These are phyloP conservation scores for Troides oblongomaculatus DNA, from an alignment of 2,888 invertebrate species.

Conservation along the genomic window DNA sequence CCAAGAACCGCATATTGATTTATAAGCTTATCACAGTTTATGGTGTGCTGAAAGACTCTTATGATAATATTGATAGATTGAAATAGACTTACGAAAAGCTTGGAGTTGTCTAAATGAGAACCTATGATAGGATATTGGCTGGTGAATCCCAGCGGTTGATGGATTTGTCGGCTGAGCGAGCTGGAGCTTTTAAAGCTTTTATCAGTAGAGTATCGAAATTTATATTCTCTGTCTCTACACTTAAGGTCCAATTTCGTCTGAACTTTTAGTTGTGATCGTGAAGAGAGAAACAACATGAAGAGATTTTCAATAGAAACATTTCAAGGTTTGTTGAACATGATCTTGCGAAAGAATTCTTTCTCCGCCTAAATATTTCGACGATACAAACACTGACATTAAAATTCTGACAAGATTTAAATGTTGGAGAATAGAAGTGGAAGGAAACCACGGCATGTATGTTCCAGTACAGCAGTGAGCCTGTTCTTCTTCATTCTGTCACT, in stretches of 20 bases:
- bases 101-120: not conserved
- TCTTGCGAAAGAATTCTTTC: not conserved
- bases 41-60: too few species aligned
- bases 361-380: too few species aligned
- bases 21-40: too few species aligned
- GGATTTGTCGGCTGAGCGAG: conserved; percentile 2
- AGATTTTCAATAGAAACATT: not conserved
- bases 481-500: too few species aligned
- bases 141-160: not conserved
- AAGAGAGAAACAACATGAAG: not conserved
- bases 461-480: too few species aligned
- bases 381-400: too few species aligned
- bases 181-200: conserved; percentile 5
- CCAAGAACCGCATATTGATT: too few species aligned
- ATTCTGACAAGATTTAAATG: too few species aligned
- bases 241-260: not conserved
- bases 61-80: too few species aligned
- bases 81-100: too few species aligned
- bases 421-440: too few species aligned
- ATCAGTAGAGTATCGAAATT: not conserved
- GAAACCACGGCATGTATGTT: too few species aligned
- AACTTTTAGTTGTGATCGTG: not conserved
- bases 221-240: not conserved
- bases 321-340: conserved; percentile 1
- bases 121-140: not conserved